Base-by-base conservation (phyloP, 2,888 invertebrate species). In the Syritta pipiens region DNA sequence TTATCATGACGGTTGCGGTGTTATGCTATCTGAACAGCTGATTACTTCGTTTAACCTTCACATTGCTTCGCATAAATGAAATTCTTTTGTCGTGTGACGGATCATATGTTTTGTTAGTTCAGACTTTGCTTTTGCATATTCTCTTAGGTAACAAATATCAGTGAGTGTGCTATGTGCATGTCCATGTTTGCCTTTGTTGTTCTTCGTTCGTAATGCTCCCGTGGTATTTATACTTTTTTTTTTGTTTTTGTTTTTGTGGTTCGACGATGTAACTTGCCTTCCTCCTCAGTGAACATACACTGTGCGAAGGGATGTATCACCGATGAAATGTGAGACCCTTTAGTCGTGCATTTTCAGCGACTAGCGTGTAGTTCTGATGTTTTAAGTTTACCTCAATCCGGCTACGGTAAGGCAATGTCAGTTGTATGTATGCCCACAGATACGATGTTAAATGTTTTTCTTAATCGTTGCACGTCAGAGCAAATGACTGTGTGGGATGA, bases 11-110 rank as follows among this genome's bases (percentile, higher is more conserved):
- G 57, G 37, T 6, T 63, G 68, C 60, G 30, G 71, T 71, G 65
- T 60, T 77, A 59, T 57, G 79, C 55, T 62, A 67, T 44, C 67
- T 60, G 72, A 79, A 74, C 79, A 79, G 79, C 79, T 79, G 79
- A 79, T 79, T 79, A 74, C 74, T 68, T 74, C 65, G 74, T 51
- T 74, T 74, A 79, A 79, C 79, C 79, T 79, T 79, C 79, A 28
- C 79, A 67, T 74, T 68, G 74, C 62, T 48, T 65, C 65, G 74
- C 74, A 79, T 79, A 74, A 72, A 55, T 74, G 57, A 55, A 67
- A 79, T 79, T 74, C 67, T 62, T 57, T 57, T 74, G 68, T 72
- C 49, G 55, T 74, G 74, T 74, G 74, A 74, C 79, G 67, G 79
- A 74, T 79, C 67, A 79, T 79, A 74, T 74, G 74, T 67, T 74